Evolutionary conservation across 2,888 invertebrate species (phyloP).

Genomic region (Drosophila emarginata): DNA sequence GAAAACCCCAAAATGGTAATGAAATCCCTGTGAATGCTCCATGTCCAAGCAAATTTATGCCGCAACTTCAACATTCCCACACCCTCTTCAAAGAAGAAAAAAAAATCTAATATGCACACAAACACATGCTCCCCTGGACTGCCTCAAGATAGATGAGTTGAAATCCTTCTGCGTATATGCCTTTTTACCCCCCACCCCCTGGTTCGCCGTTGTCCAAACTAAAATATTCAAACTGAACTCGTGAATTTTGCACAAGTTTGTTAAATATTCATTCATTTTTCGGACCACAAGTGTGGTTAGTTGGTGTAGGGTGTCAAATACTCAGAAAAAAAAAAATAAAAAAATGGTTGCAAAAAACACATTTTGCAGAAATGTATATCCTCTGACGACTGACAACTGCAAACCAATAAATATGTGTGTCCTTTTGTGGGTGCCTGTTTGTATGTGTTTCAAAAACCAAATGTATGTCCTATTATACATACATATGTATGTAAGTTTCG

Average conservation of each 20-base stretch:
- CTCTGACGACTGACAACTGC: constrained; percentile 3
- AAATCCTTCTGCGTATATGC: not conserved
- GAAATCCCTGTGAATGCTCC: constrained; percentile 11
- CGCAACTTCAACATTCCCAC: not conserved
- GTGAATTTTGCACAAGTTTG: constrained; percentile 65
- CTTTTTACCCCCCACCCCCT: not conserved
- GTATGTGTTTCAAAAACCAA: constrained; percentile 18
- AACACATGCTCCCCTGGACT: constrained; percentile 10
- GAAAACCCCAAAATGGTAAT: not conserved
- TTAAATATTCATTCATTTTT: constrained; percentile 73
- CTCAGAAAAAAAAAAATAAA: constrained; percentile 20
- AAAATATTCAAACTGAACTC: constrained; percentile 61
- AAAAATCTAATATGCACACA: constrained; percentile 13
- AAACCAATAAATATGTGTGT: constrained; percentile 28
- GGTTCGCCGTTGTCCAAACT: constrained; percentile 24
- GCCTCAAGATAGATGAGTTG: constrained; percentile 19
- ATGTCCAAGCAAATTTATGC: constrained; percentile 12
- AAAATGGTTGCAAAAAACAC: constrained; percentile 8
- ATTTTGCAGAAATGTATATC: constrained; percentile 16
- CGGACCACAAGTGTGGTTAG: constrained; percentile 52
- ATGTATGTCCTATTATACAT: constrained; percentile 37
- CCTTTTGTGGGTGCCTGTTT: not conserved
- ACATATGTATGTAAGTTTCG: constrained; percentile 24
- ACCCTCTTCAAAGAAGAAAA: constrained; percentile 1
- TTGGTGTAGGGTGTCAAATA: constrained; percentile 22